phyloP scores from a whole-genome alignment of 2,113 vertebrate genomes.

The Istiophorus platypterus region DNA sequence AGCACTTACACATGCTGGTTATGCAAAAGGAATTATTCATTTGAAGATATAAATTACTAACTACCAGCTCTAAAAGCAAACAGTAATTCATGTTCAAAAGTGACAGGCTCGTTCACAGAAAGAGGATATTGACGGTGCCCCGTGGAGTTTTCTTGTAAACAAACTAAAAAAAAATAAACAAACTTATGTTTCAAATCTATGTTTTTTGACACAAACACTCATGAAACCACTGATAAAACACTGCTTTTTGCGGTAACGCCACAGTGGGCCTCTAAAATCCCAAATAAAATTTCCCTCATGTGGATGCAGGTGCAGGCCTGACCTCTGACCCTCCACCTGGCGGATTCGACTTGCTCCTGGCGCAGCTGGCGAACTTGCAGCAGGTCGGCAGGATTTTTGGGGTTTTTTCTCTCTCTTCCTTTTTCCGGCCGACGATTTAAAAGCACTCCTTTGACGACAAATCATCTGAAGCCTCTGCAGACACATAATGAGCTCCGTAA shows the following conservation, averaged over 20 bases:
- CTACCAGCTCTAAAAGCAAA: too few relatives aligned
- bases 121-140: not conserved
- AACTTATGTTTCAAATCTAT: not conserved
- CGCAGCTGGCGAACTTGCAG: too few relatives aligned
- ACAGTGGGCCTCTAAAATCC: too few relatives aligned
- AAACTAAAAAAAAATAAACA: not conserved
- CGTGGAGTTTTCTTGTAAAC: too few relatives aligned
- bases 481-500: conserved; percentile 55
- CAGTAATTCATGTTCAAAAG: not conserved
- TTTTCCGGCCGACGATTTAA: conserved; percentile 28
- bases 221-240: too few relatives aligned
- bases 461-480: conserved; percentile 42
- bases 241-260: not conserved
- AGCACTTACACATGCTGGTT: too few relatives aligned
- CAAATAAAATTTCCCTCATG: not conserved
- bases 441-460: conserved; percentile 13
- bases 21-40: too few relatives aligned
- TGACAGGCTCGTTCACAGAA: not conserved
- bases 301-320: not conserved
- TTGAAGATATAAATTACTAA: too few relatives aligned
- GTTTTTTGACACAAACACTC: not conserved
- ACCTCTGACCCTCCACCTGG: not conserved
- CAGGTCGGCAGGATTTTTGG: not conserved
- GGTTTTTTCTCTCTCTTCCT: not conserved
- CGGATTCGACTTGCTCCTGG: not conserved